Evolutionary conservation across 2,113 vertebrate species (phyloP).

Genomic region (Pitta sordida): DNA sequence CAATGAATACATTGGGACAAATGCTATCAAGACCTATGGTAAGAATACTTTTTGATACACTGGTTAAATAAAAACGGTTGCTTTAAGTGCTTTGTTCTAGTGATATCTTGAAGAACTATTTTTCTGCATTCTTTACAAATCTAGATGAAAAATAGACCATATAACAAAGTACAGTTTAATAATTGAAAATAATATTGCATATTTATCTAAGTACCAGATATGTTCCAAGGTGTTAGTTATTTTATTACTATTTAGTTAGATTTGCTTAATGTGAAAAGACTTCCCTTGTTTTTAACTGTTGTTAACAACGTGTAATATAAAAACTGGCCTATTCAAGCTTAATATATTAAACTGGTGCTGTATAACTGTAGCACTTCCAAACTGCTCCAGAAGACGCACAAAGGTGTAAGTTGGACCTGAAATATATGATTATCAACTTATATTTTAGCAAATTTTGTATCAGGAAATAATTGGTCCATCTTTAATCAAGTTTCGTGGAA

Average conservation of each 20-base stretch:
- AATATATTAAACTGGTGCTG: not conserved
- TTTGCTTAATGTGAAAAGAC: not conserved
- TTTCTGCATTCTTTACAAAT: not conserved
- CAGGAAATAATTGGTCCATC: not conserved
- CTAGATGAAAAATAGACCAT: not conserved
- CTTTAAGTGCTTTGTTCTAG: not conserved
- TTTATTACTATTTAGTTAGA: not conserved
- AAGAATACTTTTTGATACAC: not conserved
- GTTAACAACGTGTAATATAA: not conserved
- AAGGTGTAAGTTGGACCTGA: not conserved
- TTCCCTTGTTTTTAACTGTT: not conserved
- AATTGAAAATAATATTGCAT: not conserved
- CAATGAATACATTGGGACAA: not conserved
- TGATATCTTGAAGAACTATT: not conserved
- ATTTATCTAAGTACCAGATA: not conserved
- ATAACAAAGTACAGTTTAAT: not conserved
- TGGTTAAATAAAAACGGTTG: not conserved
- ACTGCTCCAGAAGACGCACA: not conserved
- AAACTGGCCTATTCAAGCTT: not conserved
- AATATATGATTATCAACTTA: not conserved
- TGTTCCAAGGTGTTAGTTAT: not conserved
- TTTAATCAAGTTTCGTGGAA: not conserved
- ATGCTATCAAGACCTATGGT: not conserved
- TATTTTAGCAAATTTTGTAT: not conserved
- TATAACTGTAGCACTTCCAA: not conserved